Evolutionary conservation across 2,113 vertebrate genomes (phyloP), one percentile per base, ranked within the genome.

Genomic region (Meriones unguiculatus): DNA sequence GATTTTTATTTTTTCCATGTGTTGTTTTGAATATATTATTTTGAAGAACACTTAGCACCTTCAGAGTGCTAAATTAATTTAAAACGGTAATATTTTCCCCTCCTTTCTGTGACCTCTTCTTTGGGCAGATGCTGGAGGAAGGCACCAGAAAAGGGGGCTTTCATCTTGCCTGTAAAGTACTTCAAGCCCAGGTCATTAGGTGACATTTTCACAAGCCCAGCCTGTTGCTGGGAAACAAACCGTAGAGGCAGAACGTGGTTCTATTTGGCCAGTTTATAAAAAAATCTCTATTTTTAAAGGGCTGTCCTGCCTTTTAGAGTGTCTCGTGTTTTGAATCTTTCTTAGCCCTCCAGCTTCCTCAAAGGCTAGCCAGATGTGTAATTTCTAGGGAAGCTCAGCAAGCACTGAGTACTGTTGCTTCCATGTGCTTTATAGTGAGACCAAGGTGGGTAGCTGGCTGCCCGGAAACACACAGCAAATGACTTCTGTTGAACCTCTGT

Each of bases 1-100:
- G 35, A 75, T 89, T 96, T 97, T 96, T 97, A 95, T 97, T 95
- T 93, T 98, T 97, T 97, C 94, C 95, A 94, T 80, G 95, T 97
- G 97, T 96, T 97, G 94, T 95, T 97, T 96, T 95, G 96, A 97
- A 97, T 96, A 94, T 82, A 95, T 97, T 98, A 95, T 97, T 97
- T 92, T 92, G 59, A 97, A 95, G 85, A 95, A 91, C 94, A 95
- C 92, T 97, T 98, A 97, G 78, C 96, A 97, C 96, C 93, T 97
- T 96, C 52, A 50, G 54, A 72, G 86, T 86, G 89, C 92, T 95
- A 95, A 98, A 95, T 98, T 91, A 97, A 95, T 94, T 97, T 96
- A 81, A 97, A 97, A 95, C 91, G 94, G 91, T 97, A 97, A 94
- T 93, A 65, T 94, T 87, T 91, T 70, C 77, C 38, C n/a, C 92